phyloP scores from a whole-genome alignment of 2,888 invertebrate genomes.

The Volucella inanis region DNA sequence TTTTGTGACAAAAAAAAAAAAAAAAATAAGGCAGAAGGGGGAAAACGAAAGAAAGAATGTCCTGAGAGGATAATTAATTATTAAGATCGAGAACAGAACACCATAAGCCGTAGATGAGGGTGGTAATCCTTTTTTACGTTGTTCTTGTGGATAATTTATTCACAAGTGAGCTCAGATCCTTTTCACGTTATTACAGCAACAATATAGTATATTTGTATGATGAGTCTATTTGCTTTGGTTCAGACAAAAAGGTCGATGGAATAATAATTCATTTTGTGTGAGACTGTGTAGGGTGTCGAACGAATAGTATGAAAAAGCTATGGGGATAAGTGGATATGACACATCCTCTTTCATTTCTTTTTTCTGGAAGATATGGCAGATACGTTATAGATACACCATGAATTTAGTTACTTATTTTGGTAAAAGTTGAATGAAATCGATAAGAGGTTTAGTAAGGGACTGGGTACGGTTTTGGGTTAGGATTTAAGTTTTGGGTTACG shows the following conservation, averaged over 20 bases:
- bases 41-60: constrained; percentile 33
- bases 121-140: constrained; percentile 58
- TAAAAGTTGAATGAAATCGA: constrained; percentile 1
- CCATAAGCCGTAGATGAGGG: constrained; percentile 48
- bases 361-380: neutral
- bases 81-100: constrained; percentile 72
- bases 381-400: neutral
- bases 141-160: constrained; percentile 65
- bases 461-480: too few relatives aligned
- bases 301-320: neutral
- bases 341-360: constrained; percentile 6
- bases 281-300: neutral
- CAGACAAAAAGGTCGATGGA: constrained; percentile 28
- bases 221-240: constrained; percentile 33
- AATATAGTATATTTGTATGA: constrained; percentile 10
- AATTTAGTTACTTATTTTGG: neutral
- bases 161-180: constrained; percentile 55
- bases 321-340: constrained; percentile 40
- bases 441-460: neutral
- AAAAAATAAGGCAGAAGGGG: neutral
- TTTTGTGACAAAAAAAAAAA: constrained; percentile 24
- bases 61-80: constrained; percentile 74
- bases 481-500: too few relatives aligned
- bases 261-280: constrained; percentile 37
- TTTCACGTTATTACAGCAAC: constrained; percentile 59